phyloP scores from a whole-genome alignment of 2,888 invertebrate genomes.

The Nasonia oneida region DNA sequence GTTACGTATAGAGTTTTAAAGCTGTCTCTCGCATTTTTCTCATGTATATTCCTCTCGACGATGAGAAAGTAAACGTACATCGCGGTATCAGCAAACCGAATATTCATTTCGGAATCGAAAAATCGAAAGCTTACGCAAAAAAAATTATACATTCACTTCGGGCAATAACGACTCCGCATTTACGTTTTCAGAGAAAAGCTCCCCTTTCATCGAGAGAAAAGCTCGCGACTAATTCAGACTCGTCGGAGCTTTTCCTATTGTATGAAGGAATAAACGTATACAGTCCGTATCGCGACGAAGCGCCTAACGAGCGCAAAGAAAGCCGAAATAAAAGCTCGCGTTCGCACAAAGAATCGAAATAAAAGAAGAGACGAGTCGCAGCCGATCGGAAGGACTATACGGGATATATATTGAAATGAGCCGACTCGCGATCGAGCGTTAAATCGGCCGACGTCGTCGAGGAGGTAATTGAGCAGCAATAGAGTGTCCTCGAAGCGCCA shows the following conservation, averaged over 20 bases:
- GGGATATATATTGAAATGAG: conserved; percentile 49
- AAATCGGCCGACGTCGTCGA: conserved; percentile 46
- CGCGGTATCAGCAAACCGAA: neutral
- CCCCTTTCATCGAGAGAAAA: neutral
- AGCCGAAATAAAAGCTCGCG: neutral
- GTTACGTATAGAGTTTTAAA: neutral
- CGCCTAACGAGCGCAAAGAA: neutral
- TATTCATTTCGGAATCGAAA: neutral
- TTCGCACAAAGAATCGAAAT: neutral
- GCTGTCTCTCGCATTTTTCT: neutral
- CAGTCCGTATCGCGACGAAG: neutral
- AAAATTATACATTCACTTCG: too few relatives aligned
- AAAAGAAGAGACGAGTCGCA: neutral
- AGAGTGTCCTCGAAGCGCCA: conserved; percentile 5
- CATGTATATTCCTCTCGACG: neutral
- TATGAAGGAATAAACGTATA: neutral
- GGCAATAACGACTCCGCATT: too few relatives aligned
- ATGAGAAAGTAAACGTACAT: conserved; percentile 4
- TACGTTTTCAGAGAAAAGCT: neutral
- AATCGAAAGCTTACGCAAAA: neutral
- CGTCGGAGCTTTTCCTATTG: neutral
- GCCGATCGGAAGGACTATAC: conserved; percentile 24
- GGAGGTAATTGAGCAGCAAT: conserved; percentile 21
- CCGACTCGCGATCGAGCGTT: conserved; percentile 62
- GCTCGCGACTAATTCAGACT: neutral